These are phyloP conservation scores for Radopholus similis DNA, from an alignment of 1,140 invertebrate genomes.

Conservation along the genomic window DNA sequence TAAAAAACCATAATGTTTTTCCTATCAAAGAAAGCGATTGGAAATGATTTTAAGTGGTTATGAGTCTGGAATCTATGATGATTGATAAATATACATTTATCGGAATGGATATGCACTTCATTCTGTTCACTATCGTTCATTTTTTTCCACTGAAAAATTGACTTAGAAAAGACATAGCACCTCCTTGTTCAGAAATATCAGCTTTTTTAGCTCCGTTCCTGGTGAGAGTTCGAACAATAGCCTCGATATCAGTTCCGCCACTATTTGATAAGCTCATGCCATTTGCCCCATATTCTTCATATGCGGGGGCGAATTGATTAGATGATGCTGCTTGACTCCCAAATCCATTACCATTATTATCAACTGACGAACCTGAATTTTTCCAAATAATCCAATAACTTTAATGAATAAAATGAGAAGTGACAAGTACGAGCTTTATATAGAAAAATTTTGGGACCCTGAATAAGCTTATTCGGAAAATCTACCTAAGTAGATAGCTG, in stretches of 20 bases:
- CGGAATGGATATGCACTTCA: no score
- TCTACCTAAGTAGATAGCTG: no score
- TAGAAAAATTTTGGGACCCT: no score
- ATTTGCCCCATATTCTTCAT: neutral
- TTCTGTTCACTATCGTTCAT: no score
- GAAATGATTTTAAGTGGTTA: no score
- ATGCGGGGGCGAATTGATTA: neutral
- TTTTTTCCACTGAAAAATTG: slow-evolving; percentile 18
- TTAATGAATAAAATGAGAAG: slow-evolving; percentile 2
- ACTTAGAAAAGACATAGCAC: slow-evolving; percentile 11
- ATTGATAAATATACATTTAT: no score
- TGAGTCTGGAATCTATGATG: no score
- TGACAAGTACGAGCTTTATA: no score
- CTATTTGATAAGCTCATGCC: neutral
- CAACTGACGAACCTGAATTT: neutral
- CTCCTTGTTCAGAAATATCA: neutral
- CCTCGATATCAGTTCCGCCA: slow-evolving; percentile 13
- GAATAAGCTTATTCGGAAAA: no score
- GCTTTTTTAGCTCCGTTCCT: slow-evolving; percentile 12
- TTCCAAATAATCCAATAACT: neutral
- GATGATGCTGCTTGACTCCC: neutral
- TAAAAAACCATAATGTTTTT: no score
- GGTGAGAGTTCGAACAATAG: neutral
- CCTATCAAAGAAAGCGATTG: no score
- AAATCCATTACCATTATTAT: slow-evolving; percentile 4